phyloP scores from a whole-genome alignment of 2,113 vertebrate species.

The Phrynocephalus versicolor region DNA sequence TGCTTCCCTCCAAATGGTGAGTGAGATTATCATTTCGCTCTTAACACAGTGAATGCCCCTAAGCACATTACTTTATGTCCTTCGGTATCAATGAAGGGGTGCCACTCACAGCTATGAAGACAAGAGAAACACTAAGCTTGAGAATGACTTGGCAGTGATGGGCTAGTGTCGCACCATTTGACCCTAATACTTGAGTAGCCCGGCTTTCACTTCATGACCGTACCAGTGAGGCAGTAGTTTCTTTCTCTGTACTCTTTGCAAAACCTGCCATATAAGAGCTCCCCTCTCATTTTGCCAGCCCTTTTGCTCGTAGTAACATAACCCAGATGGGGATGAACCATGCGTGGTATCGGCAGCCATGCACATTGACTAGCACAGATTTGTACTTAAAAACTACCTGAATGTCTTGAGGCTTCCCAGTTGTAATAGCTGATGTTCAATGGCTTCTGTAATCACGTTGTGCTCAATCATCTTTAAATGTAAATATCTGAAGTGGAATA shows the following conservation, averaged over 20 bases:
- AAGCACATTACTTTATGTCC: neutral
- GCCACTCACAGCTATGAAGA: neutral
- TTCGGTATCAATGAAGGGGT: neutral
- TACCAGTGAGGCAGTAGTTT: neutral
- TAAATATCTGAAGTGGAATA: slow-evolving; percentile 31
- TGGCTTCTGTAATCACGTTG: neutral
- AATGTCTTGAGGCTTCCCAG: neutral
- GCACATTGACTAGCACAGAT: neutral
- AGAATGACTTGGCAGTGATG: neutral
- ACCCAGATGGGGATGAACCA: neutral
- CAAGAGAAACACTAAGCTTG: neutral
- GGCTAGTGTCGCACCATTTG: neutral
- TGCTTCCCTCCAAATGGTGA: neutral
- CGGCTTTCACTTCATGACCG: neutral
- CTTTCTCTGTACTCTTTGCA: neutral
- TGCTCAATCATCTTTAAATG: slow-evolving; percentile 21
- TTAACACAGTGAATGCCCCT: neutral
- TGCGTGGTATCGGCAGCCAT: neutral
- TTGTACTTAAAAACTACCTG: neutral
- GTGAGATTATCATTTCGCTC: neutral
- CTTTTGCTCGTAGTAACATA: slow-evolving; percentile 2
- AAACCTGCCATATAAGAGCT: neutral
- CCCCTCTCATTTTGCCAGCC: neutral
- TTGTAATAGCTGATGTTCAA: neutral
- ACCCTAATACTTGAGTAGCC: neutral